These are phyloP conservation scores for Diaperis boleti DNA, from an alignment of 2,888 invertebrate genomes.

Conservation along the genomic window DNA sequence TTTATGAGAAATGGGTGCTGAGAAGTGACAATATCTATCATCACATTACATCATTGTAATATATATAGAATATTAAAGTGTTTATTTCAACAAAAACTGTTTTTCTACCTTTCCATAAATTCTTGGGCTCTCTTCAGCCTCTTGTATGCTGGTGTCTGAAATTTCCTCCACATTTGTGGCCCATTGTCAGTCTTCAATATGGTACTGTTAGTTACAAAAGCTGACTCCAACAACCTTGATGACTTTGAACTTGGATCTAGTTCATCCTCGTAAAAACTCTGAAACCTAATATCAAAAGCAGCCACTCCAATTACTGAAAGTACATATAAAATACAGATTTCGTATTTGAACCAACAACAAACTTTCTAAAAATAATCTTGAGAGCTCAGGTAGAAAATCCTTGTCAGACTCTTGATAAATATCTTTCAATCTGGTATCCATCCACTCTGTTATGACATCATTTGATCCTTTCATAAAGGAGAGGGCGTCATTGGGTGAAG, in stretches of 20 bases:
- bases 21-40: too few species aligned
- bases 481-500: slow-evolving; percentile 78
- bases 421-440: slow-evolving; percentile 63
- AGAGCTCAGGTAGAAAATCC: slow-evolving; percentile 79
- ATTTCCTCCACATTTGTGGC: slow-evolving; percentile 76
- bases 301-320: slow-evolving; percentile 81
- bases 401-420: slow-evolving; percentile 52
- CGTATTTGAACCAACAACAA: too few species aligned
- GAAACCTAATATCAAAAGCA: slow-evolving; percentile 77
- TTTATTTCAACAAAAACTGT: too few species aligned
- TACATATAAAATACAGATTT: too few species aligned
- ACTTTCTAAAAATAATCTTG: slow-evolving; percentile 85
- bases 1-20: too few species aligned
- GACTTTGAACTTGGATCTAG: slow-evolving; percentile 72
- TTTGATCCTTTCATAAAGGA: slow-evolving; percentile 76
- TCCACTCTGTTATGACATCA: slow-evolving; percentile 75
- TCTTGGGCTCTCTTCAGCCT: slow-evolving; percentile 77
- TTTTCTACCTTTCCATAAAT: slow-evolving; percentile 76
- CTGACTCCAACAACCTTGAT: slow-evolving; percentile 77
- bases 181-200: slow-evolving; percentile 79
- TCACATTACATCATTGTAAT: too few species aligned
- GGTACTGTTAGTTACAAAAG: slow-evolving; percentile 79
- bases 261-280: slow-evolving; percentile 75
- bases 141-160: slow-evolving; percentile 79
- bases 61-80: too few species aligned